Percentiles rank a stretch among this genome's conserved stretches.
Evolutionary conservation across 1,140 invertebrate genomes (phyloP).

Genomic region (Orchestia grillus): DNA sequence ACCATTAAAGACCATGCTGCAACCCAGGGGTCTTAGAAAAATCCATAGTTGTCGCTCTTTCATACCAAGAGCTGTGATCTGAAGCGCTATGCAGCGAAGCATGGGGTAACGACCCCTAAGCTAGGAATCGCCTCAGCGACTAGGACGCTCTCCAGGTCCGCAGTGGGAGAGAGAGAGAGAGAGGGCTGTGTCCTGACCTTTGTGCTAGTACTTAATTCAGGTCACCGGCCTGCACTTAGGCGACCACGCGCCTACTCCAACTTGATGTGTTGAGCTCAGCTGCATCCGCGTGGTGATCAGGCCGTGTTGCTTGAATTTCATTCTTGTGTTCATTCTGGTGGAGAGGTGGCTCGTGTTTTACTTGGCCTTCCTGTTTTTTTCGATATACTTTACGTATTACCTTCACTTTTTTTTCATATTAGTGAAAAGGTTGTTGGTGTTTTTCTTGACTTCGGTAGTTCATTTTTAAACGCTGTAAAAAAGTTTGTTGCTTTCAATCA

Average conservation of each 20-base stretch:
- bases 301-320: too few species aligned
- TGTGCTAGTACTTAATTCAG: background rate
- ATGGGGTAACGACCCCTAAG: background rate
- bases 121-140: background rate
- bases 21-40: too few species aligned
- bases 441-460: background rate
- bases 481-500: too few species aligned
- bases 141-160: background rate
- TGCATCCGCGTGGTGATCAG: background rate
- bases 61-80: background rate
- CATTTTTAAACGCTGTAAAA: background rate
- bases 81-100: background rate
- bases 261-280: background rate
- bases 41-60: too few species aligned
- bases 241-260: background rate
- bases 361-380: too few species aligned
- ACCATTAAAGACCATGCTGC: too few species aligned
- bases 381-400: background rate
- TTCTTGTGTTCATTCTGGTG: too few species aligned
- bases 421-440: background rate
- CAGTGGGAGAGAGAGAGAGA: background rate
- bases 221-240: background rate
- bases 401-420: background rate
- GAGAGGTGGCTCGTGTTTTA: too few species aligned
- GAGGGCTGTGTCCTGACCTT: background rate